These are phyloP conservation scores for Protaetia brevitarsis DNA, from an alignment of 1,140 invertebrate genomes.

Conservation along the genomic window DNA sequence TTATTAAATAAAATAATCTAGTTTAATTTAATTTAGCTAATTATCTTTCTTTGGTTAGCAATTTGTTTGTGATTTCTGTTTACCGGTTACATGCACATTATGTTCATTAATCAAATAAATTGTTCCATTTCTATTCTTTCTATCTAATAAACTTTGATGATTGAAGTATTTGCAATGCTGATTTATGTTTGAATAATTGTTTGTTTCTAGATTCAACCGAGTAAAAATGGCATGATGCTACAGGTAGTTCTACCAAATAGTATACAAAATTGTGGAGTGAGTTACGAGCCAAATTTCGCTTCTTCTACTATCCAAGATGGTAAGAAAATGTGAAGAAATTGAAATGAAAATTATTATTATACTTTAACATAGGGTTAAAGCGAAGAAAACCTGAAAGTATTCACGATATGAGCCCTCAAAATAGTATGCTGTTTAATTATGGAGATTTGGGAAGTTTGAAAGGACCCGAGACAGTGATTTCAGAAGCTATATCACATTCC, in stretches of 20 bases:
- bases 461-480: neutral
- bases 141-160: too few relatives aligned
- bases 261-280: neutral
- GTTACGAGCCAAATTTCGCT: neutral
- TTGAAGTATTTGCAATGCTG: too few relatives aligned
- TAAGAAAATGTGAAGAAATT: neutral
- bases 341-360: neutral
- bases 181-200: too few relatives aligned
- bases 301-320: neutral
- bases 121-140: too few relatives aligned
- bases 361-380: neutral
- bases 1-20: too few relatives aligned
- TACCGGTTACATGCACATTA: too few relatives aligned
- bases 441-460: conserved; percentile 6
- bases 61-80: too few relatives aligned
- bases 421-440: neutral
- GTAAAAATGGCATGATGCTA: neutral
- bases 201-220: neutral
- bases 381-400: neutral
- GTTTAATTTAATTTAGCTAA: too few relatives aligned
- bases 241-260: conserved; percentile 2
- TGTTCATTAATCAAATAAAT: too few relatives aligned
- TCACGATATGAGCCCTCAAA: neutral
- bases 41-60: too few relatives aligned
- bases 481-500: neutral